A percentile compares a stretch with the other conserved stretches of the same genome.
These are phyloP conservation scores for Lates japonicus DNA, from an alignment of 2,797 vertebrate species.

Conservation along the genomic window DNA sequence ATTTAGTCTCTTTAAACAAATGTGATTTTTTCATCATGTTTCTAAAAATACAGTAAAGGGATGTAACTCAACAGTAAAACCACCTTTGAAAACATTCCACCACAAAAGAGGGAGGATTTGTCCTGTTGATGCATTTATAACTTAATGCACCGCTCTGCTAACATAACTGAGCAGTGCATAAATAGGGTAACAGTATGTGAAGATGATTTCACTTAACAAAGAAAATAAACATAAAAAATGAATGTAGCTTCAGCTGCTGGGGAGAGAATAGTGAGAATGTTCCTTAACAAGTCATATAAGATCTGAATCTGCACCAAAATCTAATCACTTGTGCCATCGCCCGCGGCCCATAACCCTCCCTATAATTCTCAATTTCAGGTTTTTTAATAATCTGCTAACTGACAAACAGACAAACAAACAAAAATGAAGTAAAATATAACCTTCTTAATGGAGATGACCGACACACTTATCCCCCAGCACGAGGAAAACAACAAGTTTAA, in stretches of 20 bases:
- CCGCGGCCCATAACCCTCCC: not conserved
- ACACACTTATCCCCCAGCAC: not conserved
- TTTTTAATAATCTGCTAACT: not conserved
- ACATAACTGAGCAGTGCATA: slow-evolving; percentile 14
- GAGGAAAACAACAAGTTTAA: not conserved
- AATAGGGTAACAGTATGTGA: not conserved
- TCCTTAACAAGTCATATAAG: not conserved
- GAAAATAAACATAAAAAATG: slow-evolving; percentile 18
- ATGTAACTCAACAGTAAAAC: slow-evolving; percentile 20
- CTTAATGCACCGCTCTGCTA: slow-evolving; percentile 1
- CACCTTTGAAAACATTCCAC: slow-evolving; percentile 34
- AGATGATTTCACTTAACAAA: slow-evolving; percentile 18
- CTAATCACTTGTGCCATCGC: not conserved
- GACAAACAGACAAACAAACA: not conserved
- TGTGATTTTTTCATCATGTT: slow-evolving; percentile 26
- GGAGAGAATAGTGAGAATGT: not conserved
- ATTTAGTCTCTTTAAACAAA: slow-evolving; percentile 40
- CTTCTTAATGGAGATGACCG: not conserved
- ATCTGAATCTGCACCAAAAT: slow-evolving; percentile 1
- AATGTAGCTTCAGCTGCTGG: not conserved
- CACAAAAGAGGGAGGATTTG: not conserved
- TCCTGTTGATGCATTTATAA: slow-evolving; percentile 13
- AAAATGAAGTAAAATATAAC: not conserved
- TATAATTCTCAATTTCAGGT: not conserved
- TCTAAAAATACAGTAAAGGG: slow-evolving; percentile 24